Evolutionary conservation across 2,888 invertebrate species (phyloP), one percentile per base, ranked within the genome.

Genomic region (Diaphora mendica): DNA sequence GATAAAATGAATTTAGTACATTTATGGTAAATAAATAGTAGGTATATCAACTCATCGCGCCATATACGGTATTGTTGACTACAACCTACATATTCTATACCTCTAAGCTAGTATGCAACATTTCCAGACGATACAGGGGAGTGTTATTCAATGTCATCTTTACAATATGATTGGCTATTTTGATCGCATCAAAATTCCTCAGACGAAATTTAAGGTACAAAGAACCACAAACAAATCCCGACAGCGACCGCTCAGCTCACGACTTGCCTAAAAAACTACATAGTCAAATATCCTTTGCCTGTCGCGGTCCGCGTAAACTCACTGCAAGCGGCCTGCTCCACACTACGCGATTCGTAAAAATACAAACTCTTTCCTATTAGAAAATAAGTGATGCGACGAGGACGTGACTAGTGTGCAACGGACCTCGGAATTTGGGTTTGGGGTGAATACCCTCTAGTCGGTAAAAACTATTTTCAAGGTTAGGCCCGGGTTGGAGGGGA

Each of bases 391-490:
- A 89, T 76, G 80, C 79, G 76, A 79, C 77, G 78, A 87, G 86
- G 88, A 92, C 91, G 86, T 87, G 87, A 86, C 87, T 86, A 87
- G 95, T 95, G 95, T 95, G 93, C 85, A 88, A 85, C 92, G 87
- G 87, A 89, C 90, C 91, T 88, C 89, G 93, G 94, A 94, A 95
- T 95, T 94, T 89, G 94, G 95, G 93, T 93, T 93, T 91, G 95
- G 95, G 95, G 95, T 95, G 95, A 95, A 95, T 95, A 95, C 95
- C 95, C 95, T 95, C 94, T 84, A 86, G 93, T 90, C 92, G 92
- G 95, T 95, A 95, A 95, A 95, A 95, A 95, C 95, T 95, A 94
- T 95, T 95, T 95, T 95, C 95, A 95, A 95, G 95, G 95, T 95
- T 95, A 95, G 93, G 89, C 88, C 87, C 88, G 88, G 86, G 88